A percentile compares a stretch with the other conserved stretches of the same genome.
Conservation (phyloP, 2,888 invertebrate species). For the Papilio protenor region DNA sequence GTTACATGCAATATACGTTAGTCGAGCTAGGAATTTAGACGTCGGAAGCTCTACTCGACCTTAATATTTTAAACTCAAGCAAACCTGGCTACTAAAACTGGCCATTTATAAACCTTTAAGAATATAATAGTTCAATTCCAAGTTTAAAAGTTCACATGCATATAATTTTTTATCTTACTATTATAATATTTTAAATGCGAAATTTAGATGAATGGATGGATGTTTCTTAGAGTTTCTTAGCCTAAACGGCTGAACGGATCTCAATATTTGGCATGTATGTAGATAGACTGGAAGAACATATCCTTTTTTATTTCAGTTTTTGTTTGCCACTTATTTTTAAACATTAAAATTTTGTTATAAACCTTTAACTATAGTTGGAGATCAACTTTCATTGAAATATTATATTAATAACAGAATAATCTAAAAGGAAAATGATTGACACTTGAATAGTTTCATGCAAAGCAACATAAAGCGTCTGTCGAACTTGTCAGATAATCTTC, state of each 20-base stretch:
- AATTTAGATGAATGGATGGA: too few relatives aligned
- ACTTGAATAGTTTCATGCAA: neutral
- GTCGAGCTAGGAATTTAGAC: neutral
- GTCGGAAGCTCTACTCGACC: neutral
- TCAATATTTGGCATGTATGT: too few relatives aligned
- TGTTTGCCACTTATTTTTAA: too few relatives aligned
- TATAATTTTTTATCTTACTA: too few relatives aligned
- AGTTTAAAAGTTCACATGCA: too few relatives aligned
- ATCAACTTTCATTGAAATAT: neutral
- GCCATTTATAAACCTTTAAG: neutral
- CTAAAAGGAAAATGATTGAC: neutral
- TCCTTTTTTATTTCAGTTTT: too few relatives aligned
- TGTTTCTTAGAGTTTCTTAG: too few relatives aligned
- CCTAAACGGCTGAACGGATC: too few relatives aligned
- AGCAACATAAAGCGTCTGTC: neutral
- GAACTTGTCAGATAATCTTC: neutral
- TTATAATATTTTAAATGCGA: too few relatives aligned
- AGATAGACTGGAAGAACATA: too few relatives aligned
- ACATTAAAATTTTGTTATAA: too few relatives aligned
- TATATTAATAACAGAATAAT: neutral
- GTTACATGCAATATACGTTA: constrained; percentile 8
- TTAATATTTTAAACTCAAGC: constrained; percentile 1
- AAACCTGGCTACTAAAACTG: neutral
- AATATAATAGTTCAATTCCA: neutral
- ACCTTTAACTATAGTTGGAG: neutral